Conservation (phyloP, 2,797 vertebrate species). For the Pseudochirops cupreus region DNA sequence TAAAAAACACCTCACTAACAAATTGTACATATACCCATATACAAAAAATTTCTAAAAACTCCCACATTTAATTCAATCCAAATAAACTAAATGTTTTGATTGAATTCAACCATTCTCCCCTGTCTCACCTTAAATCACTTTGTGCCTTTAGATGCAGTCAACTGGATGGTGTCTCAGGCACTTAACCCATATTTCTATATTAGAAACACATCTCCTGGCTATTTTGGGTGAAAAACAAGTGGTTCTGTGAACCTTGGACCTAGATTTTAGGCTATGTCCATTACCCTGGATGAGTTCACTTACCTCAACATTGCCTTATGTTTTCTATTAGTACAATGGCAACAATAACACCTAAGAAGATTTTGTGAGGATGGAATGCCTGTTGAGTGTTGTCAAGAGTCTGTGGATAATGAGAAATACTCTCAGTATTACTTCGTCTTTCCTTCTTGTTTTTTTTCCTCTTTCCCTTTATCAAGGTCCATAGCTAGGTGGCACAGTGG, state of each 20-base stretch:
- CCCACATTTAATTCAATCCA: neutral
- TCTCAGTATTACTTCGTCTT: neutral
- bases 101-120: neutral
- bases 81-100: neutral
- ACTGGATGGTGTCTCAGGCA: neutral
- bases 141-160: neutral
- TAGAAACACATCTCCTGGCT: neutral
- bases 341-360: neutral
- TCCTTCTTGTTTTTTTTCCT: neutral
- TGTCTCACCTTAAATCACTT: neutral
- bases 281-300: neutral
- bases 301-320: neutral
- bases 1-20: neutral
- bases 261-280: conserved; percentile 14
- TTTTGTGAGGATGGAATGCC: neutral
- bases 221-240: neutral
- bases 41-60: neutral
- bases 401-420: conserved; percentile 17
- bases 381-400: neutral
- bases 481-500: neutral
- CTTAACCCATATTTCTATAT: neutral
- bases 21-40: neutral
- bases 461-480: neutral
- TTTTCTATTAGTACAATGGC: conserved; percentile 33
- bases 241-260: neutral